Conservation (phyloP, 2,113 vertebrate genomes). For the Tamias sibiricus region DNA sequence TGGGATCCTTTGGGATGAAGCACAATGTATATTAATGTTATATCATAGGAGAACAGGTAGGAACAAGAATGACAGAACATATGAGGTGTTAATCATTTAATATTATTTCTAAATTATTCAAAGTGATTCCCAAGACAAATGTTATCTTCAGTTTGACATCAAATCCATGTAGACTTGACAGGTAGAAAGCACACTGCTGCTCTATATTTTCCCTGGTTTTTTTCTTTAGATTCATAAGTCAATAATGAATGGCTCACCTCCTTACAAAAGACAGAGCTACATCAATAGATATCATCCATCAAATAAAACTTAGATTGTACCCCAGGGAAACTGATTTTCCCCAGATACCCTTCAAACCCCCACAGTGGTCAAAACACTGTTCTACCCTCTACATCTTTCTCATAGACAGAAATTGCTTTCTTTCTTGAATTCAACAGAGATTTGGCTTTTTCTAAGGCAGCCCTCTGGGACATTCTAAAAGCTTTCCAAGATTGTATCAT, state of each 20-base stretch:
- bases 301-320: conserved; percentile 57
- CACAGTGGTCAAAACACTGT: conserved; percentile 39
- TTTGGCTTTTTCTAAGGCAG: conserved; percentile 67
- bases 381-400: background rate
- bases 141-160: conserved; percentile 67
- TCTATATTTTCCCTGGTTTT: conserved; percentile 50
- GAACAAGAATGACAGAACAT: conserved; percentile 61
- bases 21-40: conserved; percentile 58
- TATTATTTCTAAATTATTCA: conserved; percentile 78
- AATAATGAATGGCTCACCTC: conserved; percentile 51
- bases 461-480: conserved; percentile 62
- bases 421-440: conserved; percentile 65
- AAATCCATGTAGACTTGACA: conserved; percentile 68
- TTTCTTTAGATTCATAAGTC: conserved; percentile 58
- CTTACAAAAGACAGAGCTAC: conserved; percentile 57
- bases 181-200: conserved; percentile 37
- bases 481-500: conserved; percentile 71
- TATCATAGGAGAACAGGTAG: conserved; percentile 52
- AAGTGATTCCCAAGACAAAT: conserved; percentile 70
- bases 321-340: conserved; percentile 57
- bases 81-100: conserved; percentile 75
- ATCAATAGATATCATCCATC: conserved; percentile 51
- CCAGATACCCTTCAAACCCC: conserved; percentile 59
- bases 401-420: conserved; percentile 63
- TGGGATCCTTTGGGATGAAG: conserved; percentile 46